Evolutionary conservation across 2,797 vertebrate species (phyloP).

Genomic region (Typhlichthys subterraneus): DNA sequence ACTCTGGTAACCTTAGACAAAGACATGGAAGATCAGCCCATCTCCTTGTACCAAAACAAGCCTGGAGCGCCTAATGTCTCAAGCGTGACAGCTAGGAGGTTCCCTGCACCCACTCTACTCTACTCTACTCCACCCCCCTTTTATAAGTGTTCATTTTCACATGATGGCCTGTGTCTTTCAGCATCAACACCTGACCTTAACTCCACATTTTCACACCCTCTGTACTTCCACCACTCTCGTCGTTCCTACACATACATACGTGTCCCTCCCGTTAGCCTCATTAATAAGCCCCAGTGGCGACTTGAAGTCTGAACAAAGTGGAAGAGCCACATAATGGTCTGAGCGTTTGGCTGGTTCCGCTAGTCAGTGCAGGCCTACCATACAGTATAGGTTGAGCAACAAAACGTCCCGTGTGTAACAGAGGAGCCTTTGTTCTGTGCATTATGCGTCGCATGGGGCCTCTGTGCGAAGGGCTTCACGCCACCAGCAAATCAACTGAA

Average conservation of each 20-base stretch:
- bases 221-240: constrained; percentile 38
- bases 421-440: constrained; percentile 44
- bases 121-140: background rate
- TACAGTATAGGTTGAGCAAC: constrained; percentile 16
- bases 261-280: constrained; percentile 31
- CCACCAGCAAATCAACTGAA: constrained; percentile 19
- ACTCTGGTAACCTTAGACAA: constrained; percentile 51
- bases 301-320: constrained; percentile 22
- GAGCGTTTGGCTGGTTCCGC: constrained; percentile 50
- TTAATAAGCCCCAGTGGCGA: constrained; percentile 56
- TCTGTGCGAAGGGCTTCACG: constrained; percentile 10
- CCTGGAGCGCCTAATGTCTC: constrained; percentile 55
- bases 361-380: constrained; percentile 28
- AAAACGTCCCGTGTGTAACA: constrained; percentile 42
- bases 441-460: constrained; percentile 27
- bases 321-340: constrained; percentile 50
- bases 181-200: constrained; percentile 55
- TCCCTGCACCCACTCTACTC: constrained; percentile 21
- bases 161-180: constrained; percentile 56
- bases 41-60: constrained; percentile 63
- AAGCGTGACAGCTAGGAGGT: constrained; percentile 61
- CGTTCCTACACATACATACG: constrained; percentile 12
- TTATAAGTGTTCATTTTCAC: constrained; percentile 35
- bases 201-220: constrained; percentile 57
- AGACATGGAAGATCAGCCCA: constrained; percentile 50